Evolutionary conservation across 2,797 vertebrate genomes (phyloP).

Genomic region (Paedocypris micromegethes): DNA sequence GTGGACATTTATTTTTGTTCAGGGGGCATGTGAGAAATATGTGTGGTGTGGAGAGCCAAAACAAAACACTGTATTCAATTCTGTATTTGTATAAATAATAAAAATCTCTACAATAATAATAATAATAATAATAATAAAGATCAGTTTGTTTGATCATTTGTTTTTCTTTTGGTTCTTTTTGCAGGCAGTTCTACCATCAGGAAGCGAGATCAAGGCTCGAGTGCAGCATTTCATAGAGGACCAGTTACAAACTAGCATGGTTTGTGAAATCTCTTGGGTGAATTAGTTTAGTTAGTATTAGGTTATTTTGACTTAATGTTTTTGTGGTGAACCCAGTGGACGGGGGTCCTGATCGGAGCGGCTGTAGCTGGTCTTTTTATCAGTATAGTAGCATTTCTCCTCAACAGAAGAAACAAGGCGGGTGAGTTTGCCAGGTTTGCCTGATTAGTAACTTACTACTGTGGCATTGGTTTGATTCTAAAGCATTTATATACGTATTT

Average conservation of each 20-base stretch:
- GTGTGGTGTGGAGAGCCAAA: too few species aligned
- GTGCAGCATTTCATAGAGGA: conserved; percentile 76
- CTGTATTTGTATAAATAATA: too few species aligned
- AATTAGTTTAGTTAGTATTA: neutral
- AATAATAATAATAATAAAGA: neutral
- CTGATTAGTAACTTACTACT: neutral
- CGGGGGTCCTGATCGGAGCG: conserved; percentile 74
- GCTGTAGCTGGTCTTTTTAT: conserved; percentile 61
- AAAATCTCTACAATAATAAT: too few species aligned
- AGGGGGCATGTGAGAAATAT: too few species aligned
- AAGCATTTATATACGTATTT: too few species aligned
- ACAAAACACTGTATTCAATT: too few species aligned
- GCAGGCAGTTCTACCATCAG: conserved; percentile 59
- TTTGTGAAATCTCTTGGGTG: conserved; percentile 51
- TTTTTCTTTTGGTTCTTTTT: conserved; percentile 20
- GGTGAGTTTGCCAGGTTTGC: conserved; percentile 63
- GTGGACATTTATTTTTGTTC: too few species aligned
- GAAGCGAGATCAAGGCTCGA: conserved; percentile 58
- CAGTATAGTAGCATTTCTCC: conserved; percentile 69
- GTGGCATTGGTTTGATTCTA: too few species aligned
- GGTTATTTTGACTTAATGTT: neutral
- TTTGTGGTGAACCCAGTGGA: conserved; percentile 63
- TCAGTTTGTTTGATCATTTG: conserved; percentile 23
- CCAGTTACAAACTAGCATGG: conserved; percentile 75
- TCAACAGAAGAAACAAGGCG: conserved; percentile 73